phyloP scores from a whole-genome alignment of 92 coral and sea anemone species.

The Epizoanthus fatuus region DNA sequence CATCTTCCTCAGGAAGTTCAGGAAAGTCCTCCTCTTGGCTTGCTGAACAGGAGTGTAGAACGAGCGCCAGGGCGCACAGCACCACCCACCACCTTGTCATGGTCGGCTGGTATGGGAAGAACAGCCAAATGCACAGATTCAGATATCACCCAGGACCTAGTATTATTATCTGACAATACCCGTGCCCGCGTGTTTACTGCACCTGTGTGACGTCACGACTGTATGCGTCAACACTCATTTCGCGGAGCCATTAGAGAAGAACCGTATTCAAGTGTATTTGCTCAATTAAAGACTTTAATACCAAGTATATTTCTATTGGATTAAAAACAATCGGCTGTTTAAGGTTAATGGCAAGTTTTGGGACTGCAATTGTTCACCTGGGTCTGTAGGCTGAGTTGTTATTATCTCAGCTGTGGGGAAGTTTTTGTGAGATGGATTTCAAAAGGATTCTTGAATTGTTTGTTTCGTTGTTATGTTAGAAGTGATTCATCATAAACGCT shows the following conservation, averaged over 20 bases:
- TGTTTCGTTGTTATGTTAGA: background rate
- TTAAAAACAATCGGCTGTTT: background rate
- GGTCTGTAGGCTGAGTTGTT: background rate
- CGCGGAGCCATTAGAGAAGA: slow-evolving; percentile 1
- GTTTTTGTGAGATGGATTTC: background rate
- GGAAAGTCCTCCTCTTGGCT: slow-evolving; percentile 5
- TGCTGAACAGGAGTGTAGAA: slow-evolving; percentile 14
- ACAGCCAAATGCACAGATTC: slow-evolving; percentile 10
- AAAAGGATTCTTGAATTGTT: slow-evolving; percentile 5
- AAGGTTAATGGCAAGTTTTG: background rate
- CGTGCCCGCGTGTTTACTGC: slow-evolving; percentile 18
- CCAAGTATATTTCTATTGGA: background rate
- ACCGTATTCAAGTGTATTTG: background rate
- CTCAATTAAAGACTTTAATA: background rate
- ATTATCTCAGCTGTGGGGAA: slow-evolving; percentile 6
- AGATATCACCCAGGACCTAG: background rate
- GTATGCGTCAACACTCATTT: slow-evolving; percentile 5
- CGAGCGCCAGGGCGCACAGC: background rate
- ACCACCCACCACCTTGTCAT: slow-evolving; percentile 17
- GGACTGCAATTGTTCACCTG: background rate
- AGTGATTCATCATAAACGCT: slow-evolving; percentile 9
- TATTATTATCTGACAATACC: background rate
- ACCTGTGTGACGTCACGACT: slow-evolving; percentile 37
- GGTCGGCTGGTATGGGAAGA: background rate
- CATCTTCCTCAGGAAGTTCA: background rate